These are phyloP conservation scores for Lasioglossum malachurum DNA, from an alignment of 2,888 invertebrate species.

Conservation along the genomic window DNA sequence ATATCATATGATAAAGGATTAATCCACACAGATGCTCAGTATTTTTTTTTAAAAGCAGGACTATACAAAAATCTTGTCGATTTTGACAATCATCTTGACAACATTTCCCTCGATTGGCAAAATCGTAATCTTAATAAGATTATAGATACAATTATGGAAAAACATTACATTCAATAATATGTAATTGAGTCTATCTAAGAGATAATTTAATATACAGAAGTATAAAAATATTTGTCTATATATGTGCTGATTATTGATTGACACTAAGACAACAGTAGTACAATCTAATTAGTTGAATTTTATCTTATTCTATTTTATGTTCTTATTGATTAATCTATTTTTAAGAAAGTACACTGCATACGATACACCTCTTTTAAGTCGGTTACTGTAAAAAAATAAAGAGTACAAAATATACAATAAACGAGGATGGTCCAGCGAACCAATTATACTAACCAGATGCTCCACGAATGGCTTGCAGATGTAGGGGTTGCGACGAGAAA, in stretches of 20 bases:
- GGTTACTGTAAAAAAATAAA: neutral
- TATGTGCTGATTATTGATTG: neutral
- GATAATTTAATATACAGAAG: constrained; percentile 13
- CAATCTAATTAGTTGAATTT: constrained; percentile 1
- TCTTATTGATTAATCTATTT: constrained; percentile 11
- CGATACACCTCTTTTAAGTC: neutral
- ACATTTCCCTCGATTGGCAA: constrained; percentile 95
- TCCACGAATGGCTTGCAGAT: too few relatives aligned
- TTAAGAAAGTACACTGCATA: constrained; percentile 3
- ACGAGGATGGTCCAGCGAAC: too few relatives aligned
- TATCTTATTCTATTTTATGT: neutral
- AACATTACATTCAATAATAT: constrained; percentile 44
- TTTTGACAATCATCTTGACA: constrained; percentile 98
- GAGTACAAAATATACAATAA: constrained; percentile 7
- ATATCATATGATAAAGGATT: constrained; percentile 82
- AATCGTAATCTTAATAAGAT: constrained; percentile 90
- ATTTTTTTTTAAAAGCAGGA: constrained; percentile 90
- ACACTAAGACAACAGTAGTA: neutral
- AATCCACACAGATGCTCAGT: constrained; percentile 88
- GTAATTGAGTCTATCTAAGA: neutral
- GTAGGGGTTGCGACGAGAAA: too few relatives aligned
- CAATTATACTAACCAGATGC: too few relatives aligned
- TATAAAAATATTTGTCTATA: constrained; percentile 13
- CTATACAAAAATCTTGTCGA: constrained; percentile 93
- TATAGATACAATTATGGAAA: constrained; percentile 84